Evolutionary conservation across 2,113 vertebrate genomes (phyloP).

Genomic region (Platichthys stellatus): DNA sequence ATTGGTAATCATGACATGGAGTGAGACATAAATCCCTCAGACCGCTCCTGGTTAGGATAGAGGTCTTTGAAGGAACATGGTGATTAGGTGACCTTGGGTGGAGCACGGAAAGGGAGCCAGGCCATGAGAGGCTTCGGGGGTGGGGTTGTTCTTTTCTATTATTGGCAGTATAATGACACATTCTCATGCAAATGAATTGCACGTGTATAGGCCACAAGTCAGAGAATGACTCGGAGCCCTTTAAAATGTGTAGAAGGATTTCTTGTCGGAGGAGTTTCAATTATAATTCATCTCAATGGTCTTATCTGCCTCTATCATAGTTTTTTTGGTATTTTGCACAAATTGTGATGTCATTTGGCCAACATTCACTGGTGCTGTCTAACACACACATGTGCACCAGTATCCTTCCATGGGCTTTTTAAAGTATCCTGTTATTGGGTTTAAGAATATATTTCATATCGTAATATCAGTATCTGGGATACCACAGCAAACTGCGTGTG

Average conservation of each 20-base stretch:
- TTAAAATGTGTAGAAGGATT: constrained; percentile 7
- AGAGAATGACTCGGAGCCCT: constrained; percentile 17
- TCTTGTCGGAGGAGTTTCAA: neutral
- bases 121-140: constrained; percentile 13
- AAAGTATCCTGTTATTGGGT: neutral
- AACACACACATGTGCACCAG: neutral
- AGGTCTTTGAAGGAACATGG: constrained; percentile 63
- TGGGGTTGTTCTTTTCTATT: constrained; percentile 63
- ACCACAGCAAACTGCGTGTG: neutral
- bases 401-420: too few species aligned
- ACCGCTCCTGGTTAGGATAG: constrained; percentile 69
- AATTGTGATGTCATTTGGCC: too few species aligned
- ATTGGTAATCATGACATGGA: constrained; percentile 81
- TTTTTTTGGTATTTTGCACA: neutral
- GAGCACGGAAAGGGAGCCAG: constrained; percentile 48
- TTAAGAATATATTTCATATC: neutral
- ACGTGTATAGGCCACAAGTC: constrained; percentile 21
- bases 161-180: constrained; percentile 76
- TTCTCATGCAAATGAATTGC: constrained; percentile 77
- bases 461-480: neutral
- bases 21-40: constrained; percentile 72
- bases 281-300: neutral
- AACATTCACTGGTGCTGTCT: neutral
- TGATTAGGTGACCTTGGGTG: constrained; percentile 78
- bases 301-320: neutral